Evolutionary conservation across 1,140 invertebrate species (phyloP).

Genomic region (Anoplophora glabripennis): DNA sequence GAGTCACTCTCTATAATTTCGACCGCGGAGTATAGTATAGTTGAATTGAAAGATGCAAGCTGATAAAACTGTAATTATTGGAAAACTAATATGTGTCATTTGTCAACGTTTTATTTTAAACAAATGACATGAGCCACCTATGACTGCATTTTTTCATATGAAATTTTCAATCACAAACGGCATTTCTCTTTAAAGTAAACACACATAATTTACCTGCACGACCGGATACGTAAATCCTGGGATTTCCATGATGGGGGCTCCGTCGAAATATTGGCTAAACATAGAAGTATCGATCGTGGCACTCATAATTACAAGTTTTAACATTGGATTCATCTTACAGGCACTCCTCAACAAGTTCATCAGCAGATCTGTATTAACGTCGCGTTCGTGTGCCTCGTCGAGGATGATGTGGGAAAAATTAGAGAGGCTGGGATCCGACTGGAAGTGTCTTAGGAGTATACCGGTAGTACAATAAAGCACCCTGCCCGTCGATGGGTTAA

Average conservation of each 20-base stretch:
- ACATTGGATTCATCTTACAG: constrained; percentile 49
- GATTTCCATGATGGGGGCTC: constrained; percentile 37
- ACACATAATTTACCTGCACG: constrained; percentile 32
- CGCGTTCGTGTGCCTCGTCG: constrained; percentile 76
- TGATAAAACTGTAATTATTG: too few species aligned
- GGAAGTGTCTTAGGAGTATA: constrained; percentile 57
- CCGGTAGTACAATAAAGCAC: constrained; percentile 69
- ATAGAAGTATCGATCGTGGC: constrained; percentile 64
- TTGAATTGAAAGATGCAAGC: too few species aligned
- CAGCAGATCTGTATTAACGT: constrained; percentile 63
- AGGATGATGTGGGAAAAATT: constrained; percentile 68
- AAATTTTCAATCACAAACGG: too few species aligned
- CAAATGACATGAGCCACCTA: too few species aligned
- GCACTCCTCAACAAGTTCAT: constrained; percentile 55
- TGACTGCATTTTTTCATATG: too few species aligned
- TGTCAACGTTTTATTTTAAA: too few species aligned
- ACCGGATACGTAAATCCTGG: constrained; percentile 59
- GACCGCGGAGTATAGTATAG: too few species aligned
- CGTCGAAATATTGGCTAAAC: constrained; percentile 61
- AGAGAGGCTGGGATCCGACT: constrained; percentile 50
- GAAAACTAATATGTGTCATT: too few species aligned
- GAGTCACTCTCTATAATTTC: too few species aligned
- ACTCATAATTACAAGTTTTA: constrained; percentile 67
- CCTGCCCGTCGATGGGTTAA: constrained; percentile 55
- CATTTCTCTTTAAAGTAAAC: too few species aligned